phyloP scores from a whole-genome alignment of 2,888 invertebrate genomes.

The Phyllotreta cruciferae region DNA sequence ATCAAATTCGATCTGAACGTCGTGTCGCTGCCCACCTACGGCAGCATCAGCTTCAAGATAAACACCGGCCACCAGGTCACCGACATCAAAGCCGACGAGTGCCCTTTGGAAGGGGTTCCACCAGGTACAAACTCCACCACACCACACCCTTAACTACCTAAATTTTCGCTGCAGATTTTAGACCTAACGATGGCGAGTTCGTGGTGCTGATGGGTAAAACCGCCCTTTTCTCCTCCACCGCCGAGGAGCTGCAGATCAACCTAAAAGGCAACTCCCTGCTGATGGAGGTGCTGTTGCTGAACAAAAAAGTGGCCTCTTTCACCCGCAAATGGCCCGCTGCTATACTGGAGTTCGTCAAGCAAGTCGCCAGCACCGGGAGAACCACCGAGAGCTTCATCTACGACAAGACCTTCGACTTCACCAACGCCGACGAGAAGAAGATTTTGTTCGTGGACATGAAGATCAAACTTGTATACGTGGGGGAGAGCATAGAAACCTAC shows the following conservation, averaged over 20 bases:
- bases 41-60: background rate
- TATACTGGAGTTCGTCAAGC: background rate
- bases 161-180: background rate
- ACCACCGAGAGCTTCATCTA: background rate
- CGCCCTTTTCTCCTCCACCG: background rate
- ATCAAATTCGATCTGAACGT: slow-evolving; percentile 6
- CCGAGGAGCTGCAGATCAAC: background rate
- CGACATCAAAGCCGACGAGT: background rate
- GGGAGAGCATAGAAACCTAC: background rate
- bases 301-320: background rate
- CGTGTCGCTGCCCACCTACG: background rate
- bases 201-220: slow-evolving; percentile 1
- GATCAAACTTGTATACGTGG: background rate
- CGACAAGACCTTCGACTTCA: background rate
- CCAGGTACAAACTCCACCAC: background rate
- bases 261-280: background rate
- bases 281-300: background rate
- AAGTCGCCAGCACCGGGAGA: background rate
- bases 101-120: background rate
- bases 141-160: background rate
- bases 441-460: background rate
- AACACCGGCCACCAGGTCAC: background rate
- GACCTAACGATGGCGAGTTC: slow-evolving; percentile 1
- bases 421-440: background rate
- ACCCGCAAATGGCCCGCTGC: slow-evolving; percentile 1